Percentiles rank a stretch among this genome's conserved stretches.
Evolutionary conservation across 2,888 invertebrate species (phyloP).

Genomic region (Neoscelio sp.): DNA sequence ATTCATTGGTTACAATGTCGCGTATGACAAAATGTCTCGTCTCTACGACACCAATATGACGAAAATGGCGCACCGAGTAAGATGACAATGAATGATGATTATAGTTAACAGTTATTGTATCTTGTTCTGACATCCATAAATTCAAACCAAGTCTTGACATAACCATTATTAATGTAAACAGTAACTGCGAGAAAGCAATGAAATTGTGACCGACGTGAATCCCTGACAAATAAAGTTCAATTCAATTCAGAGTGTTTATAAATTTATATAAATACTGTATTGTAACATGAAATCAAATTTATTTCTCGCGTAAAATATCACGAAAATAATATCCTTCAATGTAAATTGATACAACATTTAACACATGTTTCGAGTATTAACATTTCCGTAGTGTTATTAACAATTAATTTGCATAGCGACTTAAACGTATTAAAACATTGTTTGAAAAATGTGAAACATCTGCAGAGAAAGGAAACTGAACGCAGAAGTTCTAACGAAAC

Average conservation of each 20-base stretch:
- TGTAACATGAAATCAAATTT: not conserved
- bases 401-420: too few species aligned
- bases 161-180: constrained; percentile 62
- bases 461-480: too few species aligned
- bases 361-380: too few species aligned
- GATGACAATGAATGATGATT: constrained; percentile 57
- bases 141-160: constrained; percentile 50
- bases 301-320: not conserved
- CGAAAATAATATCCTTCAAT: too few species aligned
- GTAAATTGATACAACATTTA: too few species aligned
- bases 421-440: too few species aligned
- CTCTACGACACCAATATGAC: constrained; percentile 35
- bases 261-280: too few species aligned
- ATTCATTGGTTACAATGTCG: too few species aligned
- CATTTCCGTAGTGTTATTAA: too few species aligned
- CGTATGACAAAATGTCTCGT: constrained; percentile 41
- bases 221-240: constrained; percentile 32
- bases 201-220: constrained; percentile 39
- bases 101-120: constrained; percentile 56
- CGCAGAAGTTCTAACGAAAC: too few species aligned
- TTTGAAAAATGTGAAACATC: too few species aligned
- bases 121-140: constrained; percentile 59
- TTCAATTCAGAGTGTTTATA: constrained; percentile 14
- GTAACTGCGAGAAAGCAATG: constrained; percentile 52
- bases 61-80: constrained; percentile 32